phyloP scores from a whole-genome alignment of 1,140 invertebrate genomes.

The Magallana ariakensis region DNA sequence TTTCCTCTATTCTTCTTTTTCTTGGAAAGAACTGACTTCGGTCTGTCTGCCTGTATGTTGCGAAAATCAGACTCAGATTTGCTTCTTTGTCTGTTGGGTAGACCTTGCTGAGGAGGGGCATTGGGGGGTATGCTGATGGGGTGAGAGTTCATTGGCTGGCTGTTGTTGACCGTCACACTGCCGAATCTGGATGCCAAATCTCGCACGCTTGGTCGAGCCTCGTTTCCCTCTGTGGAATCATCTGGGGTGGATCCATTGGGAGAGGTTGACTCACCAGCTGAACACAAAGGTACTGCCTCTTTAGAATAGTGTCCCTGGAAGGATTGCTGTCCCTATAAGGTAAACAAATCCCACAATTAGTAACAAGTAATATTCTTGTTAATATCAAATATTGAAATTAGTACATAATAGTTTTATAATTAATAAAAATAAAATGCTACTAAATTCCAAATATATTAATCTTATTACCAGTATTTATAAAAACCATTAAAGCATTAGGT shows the following conservation, averaged over 20 bases:
- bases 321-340: conserved; percentile 44
- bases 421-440: neutral
- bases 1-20: conserved; percentile 64
- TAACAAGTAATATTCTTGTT: neutral
- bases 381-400: no score
- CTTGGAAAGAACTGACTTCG: conserved; percentile 68
- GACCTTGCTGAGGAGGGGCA: neutral
- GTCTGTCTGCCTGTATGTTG: conserved; percentile 59
- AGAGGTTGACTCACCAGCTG: neutral
- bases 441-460: neutral
- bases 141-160: conserved; percentile 34
- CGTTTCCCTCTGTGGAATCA: conserved; percentile 14
- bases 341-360: conserved; percentile 22
- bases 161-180: neutral
- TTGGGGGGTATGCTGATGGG: conserved; percentile 31
- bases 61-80: conserved; percentile 70
- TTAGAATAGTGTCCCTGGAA: conserved; percentile 45
- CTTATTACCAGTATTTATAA: neutral
- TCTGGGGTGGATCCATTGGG: neutral
- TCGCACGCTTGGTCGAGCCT: conserved; percentile 61
- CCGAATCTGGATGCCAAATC: conserved; percentile 70
- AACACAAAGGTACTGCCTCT: conserved; percentile 30
- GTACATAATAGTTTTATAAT: no score
- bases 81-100: conserved; percentile 61
- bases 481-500: neutral